Conservation (phyloP, 2,113 vertebrate genomes). For the Pseudolaguvia tuberculata region DNA sequence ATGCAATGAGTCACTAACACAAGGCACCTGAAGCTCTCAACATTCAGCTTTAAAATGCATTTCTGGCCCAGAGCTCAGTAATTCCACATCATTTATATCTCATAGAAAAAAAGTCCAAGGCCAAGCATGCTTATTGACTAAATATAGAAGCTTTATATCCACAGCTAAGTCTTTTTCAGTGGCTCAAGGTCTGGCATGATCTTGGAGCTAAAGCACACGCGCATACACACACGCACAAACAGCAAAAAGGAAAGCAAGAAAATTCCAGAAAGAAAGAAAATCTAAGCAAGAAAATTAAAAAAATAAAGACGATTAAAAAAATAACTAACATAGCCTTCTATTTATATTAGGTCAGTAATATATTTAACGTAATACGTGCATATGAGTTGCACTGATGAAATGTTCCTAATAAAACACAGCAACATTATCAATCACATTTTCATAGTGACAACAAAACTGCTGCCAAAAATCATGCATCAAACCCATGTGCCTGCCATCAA, state of each 20-base stretch:
- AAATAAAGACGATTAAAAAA: not conserved
- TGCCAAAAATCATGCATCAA: conserved; percentile 14
- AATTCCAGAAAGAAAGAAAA: not conserved
- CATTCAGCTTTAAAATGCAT: not conserved
- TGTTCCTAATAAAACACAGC: conserved; percentile 7
- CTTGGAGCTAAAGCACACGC: not conserved
- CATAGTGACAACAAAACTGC: conserved; percentile 6
- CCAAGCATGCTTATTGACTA: conserved; percentile 27
- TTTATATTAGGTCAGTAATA: not conserved
- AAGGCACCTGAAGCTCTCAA: conserved; percentile 17
- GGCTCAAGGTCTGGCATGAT: conserved; percentile 57
- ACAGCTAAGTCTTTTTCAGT: conserved; percentile 49
- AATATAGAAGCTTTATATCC: conserved; percentile 28
- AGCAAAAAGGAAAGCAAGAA: not conserved
- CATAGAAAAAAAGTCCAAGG: not conserved
- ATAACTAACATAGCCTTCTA: too few relatives aligned
- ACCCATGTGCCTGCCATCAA: not conserved
- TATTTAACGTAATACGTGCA: not conserved
- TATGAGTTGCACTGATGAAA: conserved; percentile 7
- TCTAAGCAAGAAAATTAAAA: not conserved
- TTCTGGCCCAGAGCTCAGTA: conserved; percentile 11
- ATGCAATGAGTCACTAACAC: conserved; percentile 29
- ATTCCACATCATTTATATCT: conserved; percentile 5
- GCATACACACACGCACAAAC: not conserved
- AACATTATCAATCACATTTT: conserved; percentile 17